Percentiles rank a stretch among this genome's conserved stretches.
phyloP scores from a whole-genome alignment of 2,113 vertebrate species.

The Numenius arquata region DNA sequence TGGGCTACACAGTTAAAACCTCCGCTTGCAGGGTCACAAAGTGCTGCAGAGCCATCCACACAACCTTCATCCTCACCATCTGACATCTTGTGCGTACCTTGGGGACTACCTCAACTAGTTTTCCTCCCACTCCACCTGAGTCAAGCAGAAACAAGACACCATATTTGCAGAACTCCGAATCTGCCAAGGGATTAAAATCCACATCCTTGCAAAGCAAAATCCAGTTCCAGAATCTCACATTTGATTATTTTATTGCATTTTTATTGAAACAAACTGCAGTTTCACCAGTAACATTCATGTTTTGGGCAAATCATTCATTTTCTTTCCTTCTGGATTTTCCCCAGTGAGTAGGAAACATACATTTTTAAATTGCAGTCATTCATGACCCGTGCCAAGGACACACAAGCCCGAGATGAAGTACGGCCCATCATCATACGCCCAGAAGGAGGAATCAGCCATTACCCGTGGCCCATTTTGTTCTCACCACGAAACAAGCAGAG shows the following conservation, averaged over 20 bases:
- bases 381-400: background rate
- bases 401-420: background rate
- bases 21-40: background rate
- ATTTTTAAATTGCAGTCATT: background rate
- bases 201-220: background rate
- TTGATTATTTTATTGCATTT: background rate
- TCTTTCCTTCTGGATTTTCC: background rate
- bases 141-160: background rate
- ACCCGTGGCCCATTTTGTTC: background rate
- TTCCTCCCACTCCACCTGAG: background rate
- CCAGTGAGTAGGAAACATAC: background rate
- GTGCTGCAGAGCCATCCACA: rapidly evolving
- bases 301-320: background rate
- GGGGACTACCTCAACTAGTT: background rate
- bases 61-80: background rate
- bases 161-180: background rate
- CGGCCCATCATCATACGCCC: background rate
- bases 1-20: background rate
- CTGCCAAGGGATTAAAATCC: background rate
- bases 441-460: background rate
- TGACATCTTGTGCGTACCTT: rapidly evolving
- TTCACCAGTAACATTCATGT: background rate
- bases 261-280: background rate
- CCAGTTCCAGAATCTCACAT: background rate
- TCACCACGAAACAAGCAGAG: background rate